Evolutionary conservation across 2,888 invertebrate species (phyloP), one percentile per base, ranked within the genome.

Genomic region (Harpalus rufipes): DNA sequence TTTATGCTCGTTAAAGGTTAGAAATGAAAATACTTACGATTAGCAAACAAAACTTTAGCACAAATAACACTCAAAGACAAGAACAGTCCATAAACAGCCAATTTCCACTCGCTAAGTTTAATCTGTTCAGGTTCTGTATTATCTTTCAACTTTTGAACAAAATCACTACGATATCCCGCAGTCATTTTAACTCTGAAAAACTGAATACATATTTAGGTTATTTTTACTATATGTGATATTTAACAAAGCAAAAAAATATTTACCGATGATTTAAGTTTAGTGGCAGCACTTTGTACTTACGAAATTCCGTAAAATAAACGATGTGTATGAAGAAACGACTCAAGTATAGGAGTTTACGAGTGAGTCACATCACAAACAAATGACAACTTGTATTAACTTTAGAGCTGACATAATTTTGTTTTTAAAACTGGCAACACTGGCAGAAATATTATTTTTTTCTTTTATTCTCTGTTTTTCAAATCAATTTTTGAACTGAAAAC

Each of bases 11-110:
- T 63, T 68, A 39, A 8, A 63, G 68, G 68, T 68, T 68, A 68
- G 39, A 14, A 68, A n/a, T 41, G 74, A 56, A 80, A 72, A 84
- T 88, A 90, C 90, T 90, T 90, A 91, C 91, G 87, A 86, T 91
- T 88, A 58, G 85, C 87, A 51, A 85, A 86, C 61, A 88, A 88
- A 68, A 90, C 51, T 87, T 91, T 91, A 44, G 86, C 86, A 63
- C 87, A 81, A 61, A 91, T 87, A 65, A 91, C 87, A 68, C 88
- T 58, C 12, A 90, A 86, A 10, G 90, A 90, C 51, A 90, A 81
- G 81, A 89, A 85, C 65, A 90, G 86, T 59, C 90, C 90, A 85
- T 87, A 88, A 72, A 89, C 65, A n/a, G 89, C 90, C 65, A 90
- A 87, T 87, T 87, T 89, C 88, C 89, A 88, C 87, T 90, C 90